Evolutionary conservation across 2,113 vertebrate genomes (phyloP), one percentile per base, ranked within the genome.

Genomic region (Arothron firmamentum): DNA sequence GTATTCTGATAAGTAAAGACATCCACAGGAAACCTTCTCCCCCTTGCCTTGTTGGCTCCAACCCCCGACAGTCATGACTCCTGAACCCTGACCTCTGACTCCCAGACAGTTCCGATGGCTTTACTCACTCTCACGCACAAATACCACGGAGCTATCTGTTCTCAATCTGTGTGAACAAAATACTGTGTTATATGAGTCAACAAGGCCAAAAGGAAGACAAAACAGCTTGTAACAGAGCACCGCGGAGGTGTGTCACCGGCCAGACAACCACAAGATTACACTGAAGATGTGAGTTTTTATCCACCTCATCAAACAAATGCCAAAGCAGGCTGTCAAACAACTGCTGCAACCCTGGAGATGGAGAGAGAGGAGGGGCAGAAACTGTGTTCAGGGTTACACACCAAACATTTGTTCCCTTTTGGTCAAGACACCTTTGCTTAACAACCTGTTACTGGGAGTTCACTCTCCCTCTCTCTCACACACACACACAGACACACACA

Each of bases 331-430:
- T 55, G 75, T 82, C 78, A 72, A 79, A 82, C 74, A 79, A 76
- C 77, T 71, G 81, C 53, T n/a, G 51, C 65, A 45, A 19, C 74
- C 54, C 51, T 16, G 45, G 67, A 54, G 67, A 64, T 63, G 20
- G 23, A 4, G 59, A 52, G 59, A 52, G 67, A 49, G 64, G 52
- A 59, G 60, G 60, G 71, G 77, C 17, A 21, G 25, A 52, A 18
- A 72, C 60, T 43, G 34, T 55, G 63, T 25, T 38, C 34, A 38
- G 62, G 67, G 74, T 63, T 72, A 46, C 59, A 56, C 69, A 28
- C 62, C 34, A 43, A 83, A 75, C 84, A 82, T 82, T 82, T 83
- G 78, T 51, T 45, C 73, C 78, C 78, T 72, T 84, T 85, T 82
- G 79, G 77, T 80, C 62, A 28, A 6, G 43, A 81, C 59, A 15